phyloP scores from a whole-genome alignment of 1,140 invertebrate species.

The Drosophila serrata region DNA sequence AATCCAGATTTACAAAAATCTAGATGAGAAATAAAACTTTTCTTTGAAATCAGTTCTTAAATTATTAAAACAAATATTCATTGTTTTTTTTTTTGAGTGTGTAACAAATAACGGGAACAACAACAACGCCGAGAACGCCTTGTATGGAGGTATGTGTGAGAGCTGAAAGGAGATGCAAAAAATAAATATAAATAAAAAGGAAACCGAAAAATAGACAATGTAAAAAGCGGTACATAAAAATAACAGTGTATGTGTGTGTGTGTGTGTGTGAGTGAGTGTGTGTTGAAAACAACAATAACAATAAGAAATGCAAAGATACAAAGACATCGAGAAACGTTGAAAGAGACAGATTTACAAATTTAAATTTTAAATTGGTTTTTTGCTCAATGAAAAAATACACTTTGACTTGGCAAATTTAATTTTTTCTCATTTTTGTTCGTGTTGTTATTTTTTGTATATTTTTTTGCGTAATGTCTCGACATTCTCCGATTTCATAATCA shows the following conservation, averaged over 20 bases:
- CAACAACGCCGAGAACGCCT: conserved; percentile 33
- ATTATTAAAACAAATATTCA: background rate
- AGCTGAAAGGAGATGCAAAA: conserved; percentile 10
- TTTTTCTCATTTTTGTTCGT: background rate
- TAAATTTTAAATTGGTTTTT: conserved; percentile 37
- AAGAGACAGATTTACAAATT: conserved; percentile 36
- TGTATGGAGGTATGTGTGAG: conserved; percentile 55
- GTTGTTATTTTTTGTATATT: conserved; percentile 6
- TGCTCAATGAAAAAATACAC: conserved; percentile 42
- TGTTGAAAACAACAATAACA: conserved; percentile 40
- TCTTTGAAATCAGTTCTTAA: background rate
- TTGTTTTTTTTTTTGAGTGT: conserved; percentile 44
- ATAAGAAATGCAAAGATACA: conserved; percentile 31
- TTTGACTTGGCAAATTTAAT: conserved; percentile 10
- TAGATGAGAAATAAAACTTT: background rate
- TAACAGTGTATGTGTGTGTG: conserved; percentile 15
- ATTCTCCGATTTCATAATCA: conserved; percentile 59
- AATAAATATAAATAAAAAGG: conserved; percentile 24
- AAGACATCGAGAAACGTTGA: too few relatives aligned
- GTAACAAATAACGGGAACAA: conserved; percentile 1
- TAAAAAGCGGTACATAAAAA: conserved; percentile 8
- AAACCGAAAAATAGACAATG: conserved; percentile 22
- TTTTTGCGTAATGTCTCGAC: conserved; percentile 31
- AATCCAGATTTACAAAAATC: conserved; percentile 1
- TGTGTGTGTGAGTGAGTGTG: background rate